Evolutionary conservation across 2,888 invertebrate species (phyloP).

Genomic region (Frankliniella fusca): DNA sequence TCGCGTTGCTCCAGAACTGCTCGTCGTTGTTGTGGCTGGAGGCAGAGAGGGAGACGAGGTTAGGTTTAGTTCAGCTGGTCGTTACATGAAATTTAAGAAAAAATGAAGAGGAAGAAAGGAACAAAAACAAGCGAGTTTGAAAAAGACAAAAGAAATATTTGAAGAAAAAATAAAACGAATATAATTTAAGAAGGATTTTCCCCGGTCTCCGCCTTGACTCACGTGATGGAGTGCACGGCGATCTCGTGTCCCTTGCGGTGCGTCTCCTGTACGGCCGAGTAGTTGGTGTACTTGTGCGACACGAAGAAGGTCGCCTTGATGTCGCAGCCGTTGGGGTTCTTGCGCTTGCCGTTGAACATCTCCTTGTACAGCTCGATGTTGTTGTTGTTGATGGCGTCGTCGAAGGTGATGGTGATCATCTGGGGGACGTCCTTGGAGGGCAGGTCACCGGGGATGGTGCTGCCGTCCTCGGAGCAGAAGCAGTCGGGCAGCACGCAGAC

Average conservation of each 20-base stretch:
- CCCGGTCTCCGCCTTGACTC: constrained; percentile 50
- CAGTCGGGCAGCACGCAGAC: constrained; percentile 88
- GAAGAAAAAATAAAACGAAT: too few species aligned
- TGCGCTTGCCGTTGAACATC: constrained; percentile 82
- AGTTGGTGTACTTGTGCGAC: constrained; percentile 90
- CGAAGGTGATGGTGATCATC: constrained; percentile 92
- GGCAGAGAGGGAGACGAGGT: too few species aligned
- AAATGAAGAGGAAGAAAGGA: too few species aligned
- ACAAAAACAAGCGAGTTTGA: too few species aligned
- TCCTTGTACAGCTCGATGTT: constrained; percentile 91
- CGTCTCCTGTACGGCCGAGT: constrained; percentile 87
- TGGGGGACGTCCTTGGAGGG: constrained; percentile 83
- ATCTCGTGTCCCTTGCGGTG: constrained; percentile 90
- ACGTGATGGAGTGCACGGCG: constrained; percentile 90
- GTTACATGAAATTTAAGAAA: too few species aligned
- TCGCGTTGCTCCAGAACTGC: constrained; percentile 88
- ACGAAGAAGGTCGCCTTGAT: constrained; percentile 90
- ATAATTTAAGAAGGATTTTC: too few species aligned
- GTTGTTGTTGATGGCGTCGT: constrained; percentile 92
- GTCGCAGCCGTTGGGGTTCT: constrained; percentile 90
- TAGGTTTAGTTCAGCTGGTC: too few species aligned
- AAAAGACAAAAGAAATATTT: too few species aligned
- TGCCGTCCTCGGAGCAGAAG: constrained; percentile 91
- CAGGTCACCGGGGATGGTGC: constrained; percentile 77
- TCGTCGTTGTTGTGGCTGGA: constrained; percentile 84